phyloP scores from a whole-genome alignment of 92 coral and sea anemone species.

The Porites cylindrica region DNA sequence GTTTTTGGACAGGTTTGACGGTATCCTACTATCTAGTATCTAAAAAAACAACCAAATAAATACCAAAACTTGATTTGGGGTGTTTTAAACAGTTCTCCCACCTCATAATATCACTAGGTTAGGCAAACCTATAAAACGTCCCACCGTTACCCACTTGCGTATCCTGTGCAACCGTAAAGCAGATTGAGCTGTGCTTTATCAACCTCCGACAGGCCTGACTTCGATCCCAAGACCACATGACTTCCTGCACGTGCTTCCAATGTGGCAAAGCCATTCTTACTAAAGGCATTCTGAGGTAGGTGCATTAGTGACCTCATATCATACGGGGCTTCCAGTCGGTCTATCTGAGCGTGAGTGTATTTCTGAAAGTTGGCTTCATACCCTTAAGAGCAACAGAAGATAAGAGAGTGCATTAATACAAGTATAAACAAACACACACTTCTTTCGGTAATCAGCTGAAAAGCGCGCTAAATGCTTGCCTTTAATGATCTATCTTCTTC shows the following conservation, averaged over 20 bases:
- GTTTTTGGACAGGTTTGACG: too few species aligned
- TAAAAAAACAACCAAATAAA: too few species aligned
- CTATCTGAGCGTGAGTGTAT: constrained; percentile 72
- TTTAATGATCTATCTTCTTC: too few species aligned
- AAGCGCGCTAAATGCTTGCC: too few species aligned
- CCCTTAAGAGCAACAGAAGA: constrained; percentile 42
- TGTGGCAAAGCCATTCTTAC: constrained; percentile 73
- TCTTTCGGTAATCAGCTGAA: too few species aligned
- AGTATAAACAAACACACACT: too few species aligned
- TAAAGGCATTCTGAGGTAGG: constrained; percentile 81
- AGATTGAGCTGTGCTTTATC: constrained; percentile 88
- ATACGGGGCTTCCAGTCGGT: constrained; percentile 81
- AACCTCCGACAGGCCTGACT: constrained; percentile 67
- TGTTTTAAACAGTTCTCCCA: too few species aligned
- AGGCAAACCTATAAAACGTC: too few species aligned
- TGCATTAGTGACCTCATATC: constrained; percentile 93
- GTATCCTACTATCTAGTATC: too few species aligned
- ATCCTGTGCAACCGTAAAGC: constrained; percentile 73
- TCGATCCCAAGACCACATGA: constrained; percentile 62
- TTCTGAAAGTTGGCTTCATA: constrained; percentile 79
- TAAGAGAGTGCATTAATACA: too few species aligned
- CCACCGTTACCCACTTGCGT: constrained; percentile 53
- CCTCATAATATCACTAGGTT: too few species aligned
- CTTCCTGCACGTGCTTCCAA: constrained; percentile 84
- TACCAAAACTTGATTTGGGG: too few species aligned